Evolutionary conservation across 2,113 vertebrate genomes (phyloP), one percentile per base, ranked within the genome.

Genomic region (Gulo gulo): DNA sequence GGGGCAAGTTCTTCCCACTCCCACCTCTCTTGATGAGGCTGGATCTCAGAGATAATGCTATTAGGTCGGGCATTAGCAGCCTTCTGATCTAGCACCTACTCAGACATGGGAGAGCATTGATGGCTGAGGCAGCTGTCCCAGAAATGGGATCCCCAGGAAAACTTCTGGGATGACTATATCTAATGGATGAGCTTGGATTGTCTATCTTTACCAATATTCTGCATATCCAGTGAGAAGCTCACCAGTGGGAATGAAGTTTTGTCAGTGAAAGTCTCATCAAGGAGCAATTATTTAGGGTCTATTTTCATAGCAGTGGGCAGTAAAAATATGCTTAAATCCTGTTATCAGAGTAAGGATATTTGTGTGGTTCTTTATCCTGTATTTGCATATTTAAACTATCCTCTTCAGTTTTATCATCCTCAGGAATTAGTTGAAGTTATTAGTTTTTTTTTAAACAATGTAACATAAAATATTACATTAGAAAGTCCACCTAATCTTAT

Each of bases 301-400:
- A 31, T 93, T 96, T 94, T 84, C 55, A 79, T 31, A 82, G 86
- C 13, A 76, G 11, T 84, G 39, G 39, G 9, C n/a, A 39, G 26
- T 55, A 69, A 76, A 81, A 93, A 81, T 93, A 39, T 34, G 47
- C 13, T 76, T 88, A 95, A 93, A 81, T 85, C 52, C 76, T 63
- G 18, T 96, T 73, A 63, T 67, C 57, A 87, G 50, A 81, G 26
- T 24, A 45, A 88, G 45, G 45, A 80, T 81, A 92, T 91, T 93
- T 93, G 24, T 59, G 24, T 36, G 39, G 16, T 52, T 86, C 8
- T 91, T 97, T 36, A 63, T 36, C 67, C 74, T 45, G 42, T 86
- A n/a, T 86, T 95, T 90, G 57, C 45, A 83, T 55, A 71, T 95
- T 57, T 42, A 85, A 89, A 71, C 23, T 91, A 74, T 88, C 50